Percentiles rank a stretch among this genome's conserved stretches.
These are phyloP conservation scores for Arenaria interpres DNA, from an alignment of 2,113 vertebrate species.

Conservation along the genomic window DNA sequence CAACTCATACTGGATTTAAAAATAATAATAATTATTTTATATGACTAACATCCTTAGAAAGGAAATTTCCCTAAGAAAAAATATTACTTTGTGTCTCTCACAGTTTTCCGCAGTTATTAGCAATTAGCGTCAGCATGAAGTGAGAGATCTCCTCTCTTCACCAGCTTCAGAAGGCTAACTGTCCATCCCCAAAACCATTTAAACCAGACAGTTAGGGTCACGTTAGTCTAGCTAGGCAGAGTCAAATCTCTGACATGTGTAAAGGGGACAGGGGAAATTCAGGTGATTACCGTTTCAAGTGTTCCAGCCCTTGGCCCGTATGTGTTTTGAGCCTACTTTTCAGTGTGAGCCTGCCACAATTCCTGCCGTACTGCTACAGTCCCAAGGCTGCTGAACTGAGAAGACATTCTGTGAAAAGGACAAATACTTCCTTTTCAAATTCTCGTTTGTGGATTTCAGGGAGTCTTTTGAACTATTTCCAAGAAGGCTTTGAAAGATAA, in stretches of 20 bases:
- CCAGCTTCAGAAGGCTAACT: neutral
- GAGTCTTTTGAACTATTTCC: neutral
- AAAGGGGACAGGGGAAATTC: neutral
- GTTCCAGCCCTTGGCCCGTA: neutral
- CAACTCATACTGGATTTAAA: slow-evolving; percentile 50
- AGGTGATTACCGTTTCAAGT: neutral
- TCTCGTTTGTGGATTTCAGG: neutral
- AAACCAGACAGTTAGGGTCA: neutral
- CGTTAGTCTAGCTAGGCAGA: neutral
- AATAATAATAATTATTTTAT: slow-evolving; percentile 32
- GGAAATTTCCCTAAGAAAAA: slow-evolving; percentile 66
- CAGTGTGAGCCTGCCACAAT: neutral
- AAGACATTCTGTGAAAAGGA: neutral
- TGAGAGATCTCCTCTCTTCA: neutral
- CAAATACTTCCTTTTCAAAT: neutral
- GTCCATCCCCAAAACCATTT: neutral
- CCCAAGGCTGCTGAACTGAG: neutral
- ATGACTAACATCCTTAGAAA: slow-evolving; percentile 70
- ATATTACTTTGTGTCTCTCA: neutral
- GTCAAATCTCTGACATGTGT: neutral
- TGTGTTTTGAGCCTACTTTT: neutral
- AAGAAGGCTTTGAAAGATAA: neutral
- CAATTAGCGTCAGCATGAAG: neutral
- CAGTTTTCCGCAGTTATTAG: neutral
- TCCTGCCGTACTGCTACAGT: neutral